Base-by-base conservation (phyloP, 2,888 invertebrate genomes). In the Sipha maydis region DNA sequence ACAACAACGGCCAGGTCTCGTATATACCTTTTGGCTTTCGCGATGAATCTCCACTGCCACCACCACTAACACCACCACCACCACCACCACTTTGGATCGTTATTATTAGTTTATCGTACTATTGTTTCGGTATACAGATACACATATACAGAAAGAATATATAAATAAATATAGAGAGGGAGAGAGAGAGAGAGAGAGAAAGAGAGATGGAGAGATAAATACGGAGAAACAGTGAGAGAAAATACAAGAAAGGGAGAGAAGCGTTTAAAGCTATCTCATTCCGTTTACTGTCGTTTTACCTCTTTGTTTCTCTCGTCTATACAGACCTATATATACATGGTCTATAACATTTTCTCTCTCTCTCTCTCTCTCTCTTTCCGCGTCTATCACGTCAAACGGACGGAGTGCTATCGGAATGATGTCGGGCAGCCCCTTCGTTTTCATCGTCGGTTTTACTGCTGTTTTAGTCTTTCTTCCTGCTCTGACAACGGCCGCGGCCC, bases 81-180 rank as follows among this genome's bases (percentile, higher is more conserved):
- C 38, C 38, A 38, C 3, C 71, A 41, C 67, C 82, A n/a, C n/a
- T n/a, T n/a, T n/a, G n/a, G n/a, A n/a, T n/a, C 54, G 71, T 71
- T 71, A 71, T 83, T 80, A 67, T 83, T 83, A 73, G 83, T 56
- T 73, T 73, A 83, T 73, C 83, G 83, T 83, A 83, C 73, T 83
- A 83, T 83, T 83, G 73, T 83, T 83, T 83, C 34, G 17, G 69
- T 21, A 8, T 61, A 38, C 28, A 54, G 38, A 48, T 14, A 54
- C 48, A 1, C 3, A 14, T 14, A 48, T 14, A 48, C 48, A 14
- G 14, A 48, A 7, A 41, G 9, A 41, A 41, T 41, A 41, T 41
- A 41, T 54, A 78, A 25, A 78, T 31, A 78, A 9, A 21, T 21
- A 28, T 21, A 31, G 19, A 31, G 4, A 56, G 17, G 19, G 34